Conservation (phyloP, 2,888 invertebrate genomes). For the Conomelus anceps region DNA sequence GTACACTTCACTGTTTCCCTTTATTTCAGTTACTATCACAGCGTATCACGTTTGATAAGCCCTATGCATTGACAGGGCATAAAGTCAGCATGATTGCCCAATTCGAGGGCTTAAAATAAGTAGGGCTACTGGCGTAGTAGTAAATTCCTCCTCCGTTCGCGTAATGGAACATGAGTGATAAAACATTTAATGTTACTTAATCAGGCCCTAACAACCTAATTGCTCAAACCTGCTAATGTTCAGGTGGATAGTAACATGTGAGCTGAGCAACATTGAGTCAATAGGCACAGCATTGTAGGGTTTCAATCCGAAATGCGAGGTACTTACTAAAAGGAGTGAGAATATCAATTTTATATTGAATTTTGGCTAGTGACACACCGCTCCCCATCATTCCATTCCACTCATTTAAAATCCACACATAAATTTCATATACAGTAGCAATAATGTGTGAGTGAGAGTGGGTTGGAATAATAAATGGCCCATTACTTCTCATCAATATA, state of each 20-base stretch:
- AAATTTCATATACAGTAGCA: too few relatives aligned
- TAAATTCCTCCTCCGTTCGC: neutral
- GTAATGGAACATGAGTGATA: neutral
- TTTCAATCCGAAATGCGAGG: neutral
- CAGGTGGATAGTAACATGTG: neutral
- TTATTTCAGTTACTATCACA: neutral
- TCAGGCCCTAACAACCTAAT: neutral
- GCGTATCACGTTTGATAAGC: neutral
- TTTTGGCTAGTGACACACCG: neutral
- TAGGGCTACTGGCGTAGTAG: neutral
- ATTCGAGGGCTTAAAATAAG: neutral
- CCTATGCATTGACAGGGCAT: neutral
- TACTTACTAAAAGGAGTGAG: neutral
- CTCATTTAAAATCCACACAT: neutral
- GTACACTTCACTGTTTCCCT: neutral
- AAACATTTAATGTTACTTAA: neutral
- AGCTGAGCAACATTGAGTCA: too few relatives aligned
- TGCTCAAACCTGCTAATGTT: neutral
- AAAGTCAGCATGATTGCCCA: neutral
- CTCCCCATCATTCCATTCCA: neutral
- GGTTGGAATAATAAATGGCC: neutral
- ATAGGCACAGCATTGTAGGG: neutral
- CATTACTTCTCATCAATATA: neutral
- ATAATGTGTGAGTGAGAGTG: neutral
- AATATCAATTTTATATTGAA: neutral